These are phyloP conservation scores for Smithornis capensis DNA, from an alignment of 2,113 vertebrate species.

Conservation along the genomic window DNA sequence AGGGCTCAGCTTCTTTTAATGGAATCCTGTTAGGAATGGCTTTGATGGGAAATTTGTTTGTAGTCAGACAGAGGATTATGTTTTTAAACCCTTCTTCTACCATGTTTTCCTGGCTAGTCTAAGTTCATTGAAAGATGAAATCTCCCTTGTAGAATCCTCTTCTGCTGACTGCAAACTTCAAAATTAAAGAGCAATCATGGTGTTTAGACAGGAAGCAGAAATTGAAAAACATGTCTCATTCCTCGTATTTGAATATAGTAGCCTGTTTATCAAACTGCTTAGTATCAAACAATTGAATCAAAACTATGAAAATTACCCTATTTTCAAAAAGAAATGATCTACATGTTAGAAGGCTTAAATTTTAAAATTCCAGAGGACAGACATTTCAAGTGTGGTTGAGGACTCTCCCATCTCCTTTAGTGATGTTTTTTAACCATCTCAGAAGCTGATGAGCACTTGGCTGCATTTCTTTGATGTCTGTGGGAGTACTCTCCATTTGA, in stretches of 20 bases:
- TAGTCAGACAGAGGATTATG: background rate
- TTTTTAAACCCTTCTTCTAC: background rate
- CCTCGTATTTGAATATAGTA: background rate
- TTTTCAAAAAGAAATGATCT: background rate
- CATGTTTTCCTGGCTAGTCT: background rate
- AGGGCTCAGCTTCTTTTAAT: background rate
- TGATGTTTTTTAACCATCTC: fast-evolving
- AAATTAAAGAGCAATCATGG: background rate
- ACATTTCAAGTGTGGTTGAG: background rate
- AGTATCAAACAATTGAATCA: background rate
- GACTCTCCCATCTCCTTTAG: background rate
- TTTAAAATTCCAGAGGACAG: background rate
- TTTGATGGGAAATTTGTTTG: background rate
- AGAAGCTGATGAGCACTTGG: background rate
- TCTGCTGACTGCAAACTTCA: background rate
- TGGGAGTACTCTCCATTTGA: background rate
- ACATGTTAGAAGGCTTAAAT: fast-evolving
- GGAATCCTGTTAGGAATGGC: background rate
- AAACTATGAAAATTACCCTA: fast-evolving
- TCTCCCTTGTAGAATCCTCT: background rate
- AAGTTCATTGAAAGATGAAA: background rate
- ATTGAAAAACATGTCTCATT: background rate
- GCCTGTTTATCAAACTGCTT: background rate
- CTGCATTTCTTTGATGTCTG: background rate
- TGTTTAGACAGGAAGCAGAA: background rate